These are phyloP conservation scores for Rhopalosiphum padi DNA, from an alignment of 1,140 invertebrate species.

Conservation along the genomic window DNA sequence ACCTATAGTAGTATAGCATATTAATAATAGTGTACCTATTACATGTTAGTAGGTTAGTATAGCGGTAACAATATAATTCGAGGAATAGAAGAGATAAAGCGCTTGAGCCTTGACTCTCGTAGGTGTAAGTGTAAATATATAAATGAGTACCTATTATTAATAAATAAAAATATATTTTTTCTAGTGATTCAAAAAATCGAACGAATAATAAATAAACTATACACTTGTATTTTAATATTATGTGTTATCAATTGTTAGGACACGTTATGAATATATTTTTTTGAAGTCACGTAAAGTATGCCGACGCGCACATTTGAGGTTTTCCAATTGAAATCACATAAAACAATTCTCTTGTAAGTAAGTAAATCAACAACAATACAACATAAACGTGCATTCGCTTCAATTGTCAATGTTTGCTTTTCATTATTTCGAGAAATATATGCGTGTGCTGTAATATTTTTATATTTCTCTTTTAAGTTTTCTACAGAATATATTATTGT, in stretches of 20 bases:
- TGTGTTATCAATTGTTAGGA: not conserved
- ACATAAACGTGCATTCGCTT: not conserved
- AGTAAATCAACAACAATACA: slow-evolving; percentile 33
- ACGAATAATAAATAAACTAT: not conserved
- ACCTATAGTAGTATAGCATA: too few species aligned
- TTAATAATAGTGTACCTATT: too few species aligned
- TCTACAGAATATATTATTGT: not conserved
- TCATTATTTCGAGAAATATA: not conserved
- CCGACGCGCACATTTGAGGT: not conserved
- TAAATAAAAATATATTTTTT: not conserved
- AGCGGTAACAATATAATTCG: too few species aligned
- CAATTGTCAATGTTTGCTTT: not conserved
- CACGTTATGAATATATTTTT: slow-evolving; percentile 21
- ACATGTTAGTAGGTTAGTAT: too few species aligned
- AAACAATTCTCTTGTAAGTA: not conserved
- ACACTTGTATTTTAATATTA: not conserved
- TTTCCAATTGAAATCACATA: not conserved
- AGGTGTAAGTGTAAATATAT: not conserved
- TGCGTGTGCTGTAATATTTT: not conserved
- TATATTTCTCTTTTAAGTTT: not conserved
- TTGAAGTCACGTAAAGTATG: not conserved
- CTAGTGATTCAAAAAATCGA: not conserved
- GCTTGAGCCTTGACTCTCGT: not conserved
- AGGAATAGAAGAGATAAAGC: not conserved
- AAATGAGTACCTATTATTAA: not conserved